Evolutionary conservation across 2,797 vertebrate genomes (phyloP).

Genomic region (Gambusia yucatana): DNA sequence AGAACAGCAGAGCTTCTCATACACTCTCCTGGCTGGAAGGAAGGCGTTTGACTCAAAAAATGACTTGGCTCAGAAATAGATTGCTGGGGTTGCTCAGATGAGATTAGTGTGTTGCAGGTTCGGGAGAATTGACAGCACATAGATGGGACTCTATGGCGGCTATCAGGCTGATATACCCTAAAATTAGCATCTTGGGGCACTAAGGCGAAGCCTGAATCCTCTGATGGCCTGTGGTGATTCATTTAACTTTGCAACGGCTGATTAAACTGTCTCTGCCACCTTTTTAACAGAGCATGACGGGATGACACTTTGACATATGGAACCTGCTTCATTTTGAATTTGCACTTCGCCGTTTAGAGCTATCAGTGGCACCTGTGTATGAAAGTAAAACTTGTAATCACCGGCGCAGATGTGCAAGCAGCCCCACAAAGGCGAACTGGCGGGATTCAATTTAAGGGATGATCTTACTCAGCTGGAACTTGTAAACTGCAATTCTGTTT

Average conservation of each 20-base stretch:
- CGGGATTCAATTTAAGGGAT: slow-evolving; percentile 29
- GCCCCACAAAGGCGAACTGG: slow-evolving; percentile 20
- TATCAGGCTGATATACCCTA: slow-evolving; percentile 51
- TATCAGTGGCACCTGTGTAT: slow-evolving; percentile 20
- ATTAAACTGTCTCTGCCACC: slow-evolving; percentile 66
- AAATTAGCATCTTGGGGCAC: slow-evolving; percentile 56
- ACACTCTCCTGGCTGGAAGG: slow-evolving; percentile 36
- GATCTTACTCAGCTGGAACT: slow-evolving; percentile 16
- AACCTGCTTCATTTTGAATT: slow-evolving; percentile 49
- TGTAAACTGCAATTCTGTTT: slow-evolving; percentile 18
- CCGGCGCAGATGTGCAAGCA: slow-evolving; percentile 23
- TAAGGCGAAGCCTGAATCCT: slow-evolving; percentile 49
- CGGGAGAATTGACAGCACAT: slow-evolving; percentile 53
- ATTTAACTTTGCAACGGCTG: slow-evolving; percentile 67
- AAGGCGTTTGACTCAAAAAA: slow-evolving; percentile 57
- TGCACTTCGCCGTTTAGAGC: slow-evolving; percentile 28
- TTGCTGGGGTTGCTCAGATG: slow-evolving; percentile 59
- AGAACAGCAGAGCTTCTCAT: slow-evolving; percentile 36
- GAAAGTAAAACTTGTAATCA: slow-evolving; percentile 40
- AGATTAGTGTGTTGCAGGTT: slow-evolving; percentile 61
- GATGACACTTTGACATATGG: slow-evolving; percentile 62
- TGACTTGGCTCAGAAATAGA: slow-evolving; percentile 54
- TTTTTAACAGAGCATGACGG: slow-evolving; percentile 58
- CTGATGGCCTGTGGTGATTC: slow-evolving; percentile 65
- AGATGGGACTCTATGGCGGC: slow-evolving; percentile 49